These are phyloP conservation scores for Montipora capricornis DNA, from an alignment of 64 coral and sea anemone species.

Conservation along the genomic window DNA sequence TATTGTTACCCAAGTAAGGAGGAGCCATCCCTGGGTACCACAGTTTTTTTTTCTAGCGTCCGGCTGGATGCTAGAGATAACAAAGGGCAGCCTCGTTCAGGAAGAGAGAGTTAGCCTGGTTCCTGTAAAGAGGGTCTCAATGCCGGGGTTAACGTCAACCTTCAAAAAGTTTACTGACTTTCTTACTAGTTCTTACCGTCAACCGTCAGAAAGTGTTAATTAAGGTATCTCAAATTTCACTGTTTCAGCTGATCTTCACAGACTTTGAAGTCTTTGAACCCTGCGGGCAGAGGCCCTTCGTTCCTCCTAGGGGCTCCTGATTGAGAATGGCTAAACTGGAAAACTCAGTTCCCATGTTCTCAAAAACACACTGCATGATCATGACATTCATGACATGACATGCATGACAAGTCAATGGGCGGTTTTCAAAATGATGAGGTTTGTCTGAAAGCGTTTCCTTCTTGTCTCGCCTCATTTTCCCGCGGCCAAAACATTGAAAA, in stretches of 20 bases:
- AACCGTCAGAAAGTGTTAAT: slow-evolving; percentile 1
- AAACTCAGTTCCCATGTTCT: no score
- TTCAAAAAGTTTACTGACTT: neutral
- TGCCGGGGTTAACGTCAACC: neutral
- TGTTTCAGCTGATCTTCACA: no score
- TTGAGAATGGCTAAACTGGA: neutral
- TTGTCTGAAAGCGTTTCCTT: no score
- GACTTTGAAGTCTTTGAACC: no score
- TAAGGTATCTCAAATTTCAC: neutral
- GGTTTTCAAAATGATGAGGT: no score
- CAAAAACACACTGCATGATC: no score
- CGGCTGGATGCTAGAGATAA: neutral
- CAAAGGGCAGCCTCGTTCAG: neutral
- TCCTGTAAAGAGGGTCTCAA: neutral
- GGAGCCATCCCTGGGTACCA: neutral
- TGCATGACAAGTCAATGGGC: no score
- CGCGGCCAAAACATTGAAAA: no score
- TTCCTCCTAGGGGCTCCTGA: neutral
- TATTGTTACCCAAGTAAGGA: neutral
- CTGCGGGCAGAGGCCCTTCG: no score
- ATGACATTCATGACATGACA: no score
- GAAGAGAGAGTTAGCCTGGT: neutral
- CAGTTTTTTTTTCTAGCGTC: neutral
- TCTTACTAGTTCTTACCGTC: neutral
- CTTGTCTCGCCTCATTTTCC: no score